Conservation (phyloP, 1,140 invertebrate species). For the Procambarus virginalis region DNA sequence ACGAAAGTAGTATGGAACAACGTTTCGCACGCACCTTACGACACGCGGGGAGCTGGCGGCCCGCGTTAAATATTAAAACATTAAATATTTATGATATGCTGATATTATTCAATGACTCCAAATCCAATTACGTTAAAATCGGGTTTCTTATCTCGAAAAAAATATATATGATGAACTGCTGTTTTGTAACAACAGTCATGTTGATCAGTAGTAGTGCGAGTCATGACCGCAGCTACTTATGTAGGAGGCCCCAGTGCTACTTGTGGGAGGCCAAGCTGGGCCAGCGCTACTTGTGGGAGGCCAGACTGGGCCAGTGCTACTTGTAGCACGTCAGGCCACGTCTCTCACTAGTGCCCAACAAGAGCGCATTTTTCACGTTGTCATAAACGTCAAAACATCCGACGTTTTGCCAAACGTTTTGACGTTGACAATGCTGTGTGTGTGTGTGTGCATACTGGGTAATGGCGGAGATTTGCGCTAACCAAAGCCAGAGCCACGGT, state of each 20-base stretch:
- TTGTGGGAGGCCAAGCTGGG: no score
- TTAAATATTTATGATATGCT: not conserved
- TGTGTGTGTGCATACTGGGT: not conserved
- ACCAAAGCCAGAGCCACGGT: not conserved
- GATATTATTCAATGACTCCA: not conserved
- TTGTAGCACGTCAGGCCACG: not conserved
- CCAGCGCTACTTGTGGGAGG: no score
- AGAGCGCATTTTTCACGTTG: not conserved
- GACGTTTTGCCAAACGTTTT: no score
- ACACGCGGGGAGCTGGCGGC: not conserved
- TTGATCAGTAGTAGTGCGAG: no score
- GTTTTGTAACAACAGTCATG: no score
- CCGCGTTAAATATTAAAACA: no score
- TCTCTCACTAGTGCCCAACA: not conserved
- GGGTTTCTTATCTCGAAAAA: not conserved
- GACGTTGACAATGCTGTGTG: not conserved
- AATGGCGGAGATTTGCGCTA: slow-evolving; percentile 5
- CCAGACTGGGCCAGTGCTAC: no score
- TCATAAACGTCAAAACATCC: not conserved
- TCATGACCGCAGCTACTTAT: no score
- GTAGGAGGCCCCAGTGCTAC: no score
- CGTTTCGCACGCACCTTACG: not conserved
- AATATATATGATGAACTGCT: not conserved
- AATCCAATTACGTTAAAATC: not conserved
- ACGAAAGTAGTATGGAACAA: no score